Percentiles rank a stretch among this genome's conserved stretches.
Conservation (phyloP, 2,888 invertebrate genomes). For the Norana najaformis region DNA sequence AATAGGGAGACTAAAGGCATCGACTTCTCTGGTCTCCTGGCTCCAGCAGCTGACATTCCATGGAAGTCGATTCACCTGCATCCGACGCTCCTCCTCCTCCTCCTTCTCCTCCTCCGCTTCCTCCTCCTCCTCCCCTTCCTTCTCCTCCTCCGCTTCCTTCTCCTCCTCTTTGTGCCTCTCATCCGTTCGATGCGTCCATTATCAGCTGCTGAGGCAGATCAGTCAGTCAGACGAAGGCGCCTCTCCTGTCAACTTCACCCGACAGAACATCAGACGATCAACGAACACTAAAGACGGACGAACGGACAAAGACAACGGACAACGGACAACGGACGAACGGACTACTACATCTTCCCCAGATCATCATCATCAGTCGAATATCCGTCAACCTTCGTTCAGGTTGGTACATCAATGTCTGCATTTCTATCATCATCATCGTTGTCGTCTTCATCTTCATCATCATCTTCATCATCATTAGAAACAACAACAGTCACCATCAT, state of each 20-base stretch:
- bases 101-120: too few species aligned
- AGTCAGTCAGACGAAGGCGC: too few species aligned
- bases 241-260: too few species aligned
- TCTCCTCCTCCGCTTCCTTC: neutral
- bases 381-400: neutral
- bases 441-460: slow-evolving; percentile 24
- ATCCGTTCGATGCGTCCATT: too few species aligned
- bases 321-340: too few species aligned
- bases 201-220: too few species aligned
- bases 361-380: neutral
- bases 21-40: neutral
- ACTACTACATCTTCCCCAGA: neutral
- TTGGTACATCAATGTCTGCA: neutral
- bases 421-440: neutral
- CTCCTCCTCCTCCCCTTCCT: neutral
- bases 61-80: neutral
- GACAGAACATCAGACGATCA: too few species aligned
- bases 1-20: neutral
- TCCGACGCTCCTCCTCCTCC: neutral
- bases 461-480: neutral
- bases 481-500: slow-evolving; percentile 24
- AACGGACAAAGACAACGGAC: too few species aligned
- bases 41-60: neutral
- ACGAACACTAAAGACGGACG: too few species aligned
- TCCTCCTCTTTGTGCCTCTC: neutral